Conservation (phyloP, 2,888 invertebrate species). For the Hypolimnas misippus region DNA sequence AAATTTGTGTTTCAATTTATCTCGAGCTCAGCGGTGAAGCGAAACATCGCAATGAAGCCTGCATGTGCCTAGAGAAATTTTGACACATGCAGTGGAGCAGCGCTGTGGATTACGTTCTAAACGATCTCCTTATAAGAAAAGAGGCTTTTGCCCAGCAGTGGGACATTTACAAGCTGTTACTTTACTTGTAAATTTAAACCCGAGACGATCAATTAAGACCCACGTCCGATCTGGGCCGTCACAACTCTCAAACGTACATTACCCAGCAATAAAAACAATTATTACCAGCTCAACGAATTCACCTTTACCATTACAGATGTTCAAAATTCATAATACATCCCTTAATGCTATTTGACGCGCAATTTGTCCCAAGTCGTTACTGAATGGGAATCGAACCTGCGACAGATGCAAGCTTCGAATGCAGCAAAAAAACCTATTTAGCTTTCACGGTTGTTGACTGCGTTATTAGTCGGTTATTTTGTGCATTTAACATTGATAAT, state of each 20-base stretch:
- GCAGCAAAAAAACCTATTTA: slow-evolving; percentile 50
- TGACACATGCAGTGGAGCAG: too few species aligned
- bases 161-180: too few species aligned
- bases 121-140: too few species aligned
- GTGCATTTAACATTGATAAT: background rate
- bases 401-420: slow-evolving; percentile 55
- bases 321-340: slow-evolving; percentile 35
- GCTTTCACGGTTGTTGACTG: slow-evolving; percentile 44
- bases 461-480: slow-evolving; percentile 24
- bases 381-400: slow-evolving; percentile 47
- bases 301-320: slow-evolving; percentile 47
- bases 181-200: too few species aligned
- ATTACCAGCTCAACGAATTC: slow-evolving; percentile 26
- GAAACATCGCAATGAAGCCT: too few species aligned
- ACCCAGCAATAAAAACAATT: slow-evolving; percentile 28
- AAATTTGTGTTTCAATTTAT: too few species aligned
- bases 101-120: too few species aligned
- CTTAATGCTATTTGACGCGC: slow-evolving; percentile 52
- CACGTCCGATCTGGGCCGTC: too few species aligned
- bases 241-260: slow-evolving; percentile 19
- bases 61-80: too few species aligned
- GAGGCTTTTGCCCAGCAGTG: too few species aligned
- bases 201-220: too few species aligned
- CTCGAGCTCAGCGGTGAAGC: too few species aligned
- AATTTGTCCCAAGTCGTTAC: slow-evolving; percentile 51